phyloP scores from a whole-genome alignment of 2,797 vertebrate species.

The Tympanoctomys barrerae region DNA sequence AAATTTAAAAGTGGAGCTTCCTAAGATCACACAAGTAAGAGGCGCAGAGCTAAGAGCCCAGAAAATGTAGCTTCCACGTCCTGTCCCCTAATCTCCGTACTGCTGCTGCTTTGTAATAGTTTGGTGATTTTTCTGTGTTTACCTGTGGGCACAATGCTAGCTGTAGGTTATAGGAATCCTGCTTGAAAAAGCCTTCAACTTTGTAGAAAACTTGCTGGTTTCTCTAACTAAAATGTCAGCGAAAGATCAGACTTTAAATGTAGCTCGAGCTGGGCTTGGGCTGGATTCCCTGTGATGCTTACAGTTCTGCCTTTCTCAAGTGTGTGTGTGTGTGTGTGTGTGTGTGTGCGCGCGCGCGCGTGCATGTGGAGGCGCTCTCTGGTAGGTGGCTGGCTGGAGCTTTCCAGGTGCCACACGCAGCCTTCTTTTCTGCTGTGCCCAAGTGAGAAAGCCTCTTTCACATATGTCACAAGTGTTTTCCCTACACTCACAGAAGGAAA shows the following conservation, averaged over 20 bases:
- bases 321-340: no score
- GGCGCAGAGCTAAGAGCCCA: neutral
- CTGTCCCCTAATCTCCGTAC: neutral
- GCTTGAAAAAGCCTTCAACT: neutral
- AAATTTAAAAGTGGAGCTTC: neutral
- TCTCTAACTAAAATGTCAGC: neutral
- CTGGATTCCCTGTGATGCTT: neutral
- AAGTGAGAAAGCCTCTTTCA: neutral
- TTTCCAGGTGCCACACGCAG: neutral
- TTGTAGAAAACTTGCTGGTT: neutral
- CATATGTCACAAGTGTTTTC: neutral
- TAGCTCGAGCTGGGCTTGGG: neutral
- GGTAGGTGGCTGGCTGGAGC: neutral
- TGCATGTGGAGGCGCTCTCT: neutral
- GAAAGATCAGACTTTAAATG: neutral
- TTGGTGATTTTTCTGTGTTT: conserved; percentile 8
- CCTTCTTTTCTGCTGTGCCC: neutral
- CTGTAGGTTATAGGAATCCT: neutral
- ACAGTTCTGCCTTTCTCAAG: neutral
- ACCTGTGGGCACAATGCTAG: neutral
- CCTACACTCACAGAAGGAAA: neutral
- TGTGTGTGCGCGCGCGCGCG: no score
- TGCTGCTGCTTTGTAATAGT: neutral
- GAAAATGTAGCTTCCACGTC: neutral
- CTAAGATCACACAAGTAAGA: neutral